Percentiles rank a stretch among this genome's conserved stretches.
phyloP scores from a whole-genome alignment of 2,888 invertebrate genomes.

The Athalia circularis region DNA sequence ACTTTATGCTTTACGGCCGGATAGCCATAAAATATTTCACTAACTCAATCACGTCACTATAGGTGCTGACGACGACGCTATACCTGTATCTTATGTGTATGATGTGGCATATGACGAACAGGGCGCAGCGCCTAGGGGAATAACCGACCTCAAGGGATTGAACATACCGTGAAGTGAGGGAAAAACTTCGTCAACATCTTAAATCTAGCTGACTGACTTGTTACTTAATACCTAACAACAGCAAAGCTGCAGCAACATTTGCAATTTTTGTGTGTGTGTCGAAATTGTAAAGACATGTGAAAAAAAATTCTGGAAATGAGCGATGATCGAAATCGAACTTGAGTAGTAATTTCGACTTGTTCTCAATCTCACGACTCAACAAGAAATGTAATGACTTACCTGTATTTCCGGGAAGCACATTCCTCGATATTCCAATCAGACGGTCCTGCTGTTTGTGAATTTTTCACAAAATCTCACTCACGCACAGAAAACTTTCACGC shows the following conservation, averaged over 20 bases:
- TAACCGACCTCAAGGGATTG: conserved; percentile 6
- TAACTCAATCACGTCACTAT: conserved; percentile 3
- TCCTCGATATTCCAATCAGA: no score
- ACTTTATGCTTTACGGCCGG: background rate
- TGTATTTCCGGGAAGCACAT: no score
- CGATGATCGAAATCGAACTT: no score
- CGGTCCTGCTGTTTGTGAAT: no score
- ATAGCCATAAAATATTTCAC: conserved; percentile 14
- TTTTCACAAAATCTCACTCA: no score
- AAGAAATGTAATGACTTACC: no score
- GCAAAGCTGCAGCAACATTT: background rate
- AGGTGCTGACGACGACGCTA: background rate
- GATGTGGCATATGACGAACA: background rate
- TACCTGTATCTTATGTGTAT: background rate
- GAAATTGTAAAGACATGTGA: background rate
- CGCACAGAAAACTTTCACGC: no score
- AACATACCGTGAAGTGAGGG: background rate
- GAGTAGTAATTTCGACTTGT: no score
- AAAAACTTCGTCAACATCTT: conserved; percentile 14
- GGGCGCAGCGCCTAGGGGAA: background rate
- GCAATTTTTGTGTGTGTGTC: no score
- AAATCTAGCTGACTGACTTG: conserved; percentile 13
- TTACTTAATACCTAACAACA: background rate
- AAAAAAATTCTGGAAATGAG: background rate
- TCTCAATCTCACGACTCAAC: no score